These are phyloP conservation scores for Malurus melanocephalus DNA, from an alignment of 2,113 vertebrate species.

Conservation along the genomic window DNA sequence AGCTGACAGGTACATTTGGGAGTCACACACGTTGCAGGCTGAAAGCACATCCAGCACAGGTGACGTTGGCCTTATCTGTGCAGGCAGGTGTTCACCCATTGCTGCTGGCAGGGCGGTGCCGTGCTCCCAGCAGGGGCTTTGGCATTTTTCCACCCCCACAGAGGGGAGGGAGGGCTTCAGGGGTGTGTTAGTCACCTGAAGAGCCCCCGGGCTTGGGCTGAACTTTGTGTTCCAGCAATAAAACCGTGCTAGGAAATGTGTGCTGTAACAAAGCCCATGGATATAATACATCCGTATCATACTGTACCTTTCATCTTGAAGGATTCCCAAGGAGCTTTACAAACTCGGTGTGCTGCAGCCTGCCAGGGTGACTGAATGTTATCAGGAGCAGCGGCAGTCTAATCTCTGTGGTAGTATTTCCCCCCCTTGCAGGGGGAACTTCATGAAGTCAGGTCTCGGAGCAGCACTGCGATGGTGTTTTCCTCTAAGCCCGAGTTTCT, in stretches of 20 bases:
- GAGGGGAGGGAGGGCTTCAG: background rate
- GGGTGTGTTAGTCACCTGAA: background rate
- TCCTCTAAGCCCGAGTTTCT: background rate
- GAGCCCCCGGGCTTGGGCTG: conserved; percentile 18
- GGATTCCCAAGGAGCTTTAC: conserved; percentile 63
- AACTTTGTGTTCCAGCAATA: conserved; percentile 56
- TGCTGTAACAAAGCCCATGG: conserved; percentile 51
- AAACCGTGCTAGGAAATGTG: conserved; percentile 18
- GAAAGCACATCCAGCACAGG: background rate
- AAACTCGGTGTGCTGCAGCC: conserved; percentile 26
- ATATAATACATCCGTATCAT: conserved; percentile 45
- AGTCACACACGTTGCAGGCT: background rate
- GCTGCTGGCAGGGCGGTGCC: background rate
- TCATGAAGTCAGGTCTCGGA: background rate
- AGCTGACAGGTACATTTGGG: accelerated
- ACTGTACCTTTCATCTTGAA: conserved; percentile 63
- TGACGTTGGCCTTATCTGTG: background rate
- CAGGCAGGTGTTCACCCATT: background rate
- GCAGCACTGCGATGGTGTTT: background rate
- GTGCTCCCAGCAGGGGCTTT: background rate
- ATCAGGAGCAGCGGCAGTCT: conserved; percentile 14
- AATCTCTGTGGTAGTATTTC: background rate
- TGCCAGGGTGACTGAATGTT: conserved; percentile 39
- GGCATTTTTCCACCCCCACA: background rate
- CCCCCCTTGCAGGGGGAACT: background rate